Conservation (phyloP, 2,113 vertebrate species). For the Marmota monax region DNA sequence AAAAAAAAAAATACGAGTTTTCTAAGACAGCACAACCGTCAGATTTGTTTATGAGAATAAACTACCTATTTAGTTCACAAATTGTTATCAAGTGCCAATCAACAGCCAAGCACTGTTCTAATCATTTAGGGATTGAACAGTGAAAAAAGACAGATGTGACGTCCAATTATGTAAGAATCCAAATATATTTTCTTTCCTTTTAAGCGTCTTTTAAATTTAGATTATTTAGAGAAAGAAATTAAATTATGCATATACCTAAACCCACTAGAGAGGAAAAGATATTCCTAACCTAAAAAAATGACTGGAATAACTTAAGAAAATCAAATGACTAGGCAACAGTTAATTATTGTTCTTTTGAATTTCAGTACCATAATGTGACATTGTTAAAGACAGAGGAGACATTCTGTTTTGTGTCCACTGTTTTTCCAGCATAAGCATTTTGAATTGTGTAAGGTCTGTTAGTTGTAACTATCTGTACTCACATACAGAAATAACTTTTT, state of each 20-base stretch:
- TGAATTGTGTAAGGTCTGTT: neutral
- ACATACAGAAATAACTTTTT: neutral
- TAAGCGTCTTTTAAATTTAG: conserved; percentile 16
- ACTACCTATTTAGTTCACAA: neutral
- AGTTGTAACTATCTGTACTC: neutral
- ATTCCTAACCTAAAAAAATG: neutral
- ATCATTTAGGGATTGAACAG: neutral
- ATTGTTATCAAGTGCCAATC: neutral
- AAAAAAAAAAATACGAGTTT: neutral
- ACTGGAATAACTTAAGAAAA: neutral
- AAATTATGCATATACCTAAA: neutral
- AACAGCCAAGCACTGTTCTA: neutral
- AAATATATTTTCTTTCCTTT: neutral
- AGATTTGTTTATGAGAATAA: neutral
- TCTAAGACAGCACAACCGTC: neutral
- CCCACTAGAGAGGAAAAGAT: neutral
- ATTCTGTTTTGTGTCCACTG: neutral
- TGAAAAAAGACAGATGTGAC: neutral
- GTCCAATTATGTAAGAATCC: neutral
- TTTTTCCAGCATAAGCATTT: neutral
- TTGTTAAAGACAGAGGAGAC: neutral
- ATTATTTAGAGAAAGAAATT: neutral
- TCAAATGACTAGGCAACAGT: neutral
- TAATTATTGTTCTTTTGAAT: neutral
- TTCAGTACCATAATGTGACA: neutral